Evolutionary conservation across 2,797 vertebrate genomes (phyloP), one percentile per base, ranked within the genome.

Genomic region (Lepus oiostolus): DNA sequence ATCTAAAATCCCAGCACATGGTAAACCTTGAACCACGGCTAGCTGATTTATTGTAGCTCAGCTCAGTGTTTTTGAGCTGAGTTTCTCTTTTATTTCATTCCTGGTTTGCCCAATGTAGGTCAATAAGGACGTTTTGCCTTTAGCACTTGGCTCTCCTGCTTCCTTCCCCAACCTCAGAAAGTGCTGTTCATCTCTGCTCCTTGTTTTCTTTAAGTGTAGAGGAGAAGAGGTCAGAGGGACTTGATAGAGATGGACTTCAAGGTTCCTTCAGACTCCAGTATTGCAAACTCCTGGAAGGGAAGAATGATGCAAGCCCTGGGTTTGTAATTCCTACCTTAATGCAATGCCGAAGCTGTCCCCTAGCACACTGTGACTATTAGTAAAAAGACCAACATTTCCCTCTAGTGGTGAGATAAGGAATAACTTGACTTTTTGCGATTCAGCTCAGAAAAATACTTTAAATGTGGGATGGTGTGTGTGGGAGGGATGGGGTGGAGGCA

Each of bases 381-480:
- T 98, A 90, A 96, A 86, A 98, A 98, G 98, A 97, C 88, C 98
- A 98, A 98, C 77, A 95, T 98, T 98, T 97, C 98, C 98, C 98
- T 98, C 98, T 98, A 98, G 98, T 97, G 98, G 98, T 50, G 7
- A 81, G 0, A 10, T 42, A 0, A 0, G 90, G 5, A 95, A 16
- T 50, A 77, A 47, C 54, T 52, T 77, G 24, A 14, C 76, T 92
- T 90, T 72, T 2, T 42, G 24, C 3, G 38, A 62, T 80, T 90
- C 54, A 42, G 5, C 74, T 71, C 3, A 30, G 50, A 30, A 70
- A 81, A 82, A 26, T 9, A 19, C 54, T 92, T 81, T 88, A 42
- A 3, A 5, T 0, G 6, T 21, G 11, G 10, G 19, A 17, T 16
- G 4, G 17, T 58, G 54, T 21, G 54, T 58, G 54, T 21, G 54